Percentiles rank a stretch among this genome's conserved stretches.
phyloP scores from a whole-genome alignment of 1,140 invertebrate species.

The Linepithema humile region DNA sequence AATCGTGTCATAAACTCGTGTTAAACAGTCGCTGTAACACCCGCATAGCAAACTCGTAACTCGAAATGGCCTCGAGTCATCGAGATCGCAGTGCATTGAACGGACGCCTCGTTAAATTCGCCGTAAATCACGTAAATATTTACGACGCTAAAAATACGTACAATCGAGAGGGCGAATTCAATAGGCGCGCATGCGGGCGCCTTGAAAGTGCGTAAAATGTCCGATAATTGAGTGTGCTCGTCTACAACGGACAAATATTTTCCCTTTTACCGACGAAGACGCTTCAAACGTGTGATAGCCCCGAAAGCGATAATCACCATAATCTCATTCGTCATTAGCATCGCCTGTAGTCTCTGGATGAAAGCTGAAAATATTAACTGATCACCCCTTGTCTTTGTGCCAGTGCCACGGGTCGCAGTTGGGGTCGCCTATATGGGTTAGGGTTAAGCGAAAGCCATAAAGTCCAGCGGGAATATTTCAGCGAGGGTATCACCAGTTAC shows the following conservation, averaged over 20 bases:
- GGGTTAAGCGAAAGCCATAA: conserved; percentile 63
- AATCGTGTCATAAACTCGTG: conserved; percentile 32
- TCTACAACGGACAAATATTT: conserved; percentile 2
- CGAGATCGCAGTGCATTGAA: not conserved
- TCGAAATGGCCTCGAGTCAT: not conserved
- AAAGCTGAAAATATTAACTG: conserved; percentile 47
- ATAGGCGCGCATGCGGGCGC: conserved; percentile 45
- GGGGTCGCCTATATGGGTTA: conserved; percentile 20
- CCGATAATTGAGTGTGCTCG: conserved; percentile 17
- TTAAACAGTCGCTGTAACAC: conserved; percentile 25
- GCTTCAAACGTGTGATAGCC: not conserved
- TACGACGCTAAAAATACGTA: conserved; percentile 45
- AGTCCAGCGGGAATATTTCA: conserved; percentile 41
- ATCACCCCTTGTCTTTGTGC: conserved; percentile 24
- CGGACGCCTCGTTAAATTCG: conserved; percentile 41
- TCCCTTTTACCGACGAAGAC: not conserved
- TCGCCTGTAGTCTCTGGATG: not conserved
- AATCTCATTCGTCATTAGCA: conserved; percentile 52
- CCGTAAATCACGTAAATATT: conserved; percentile 54
- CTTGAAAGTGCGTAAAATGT: conserved; percentile 43
- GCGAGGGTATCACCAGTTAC: conserved; percentile 26
- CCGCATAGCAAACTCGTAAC: conserved; percentile 29
- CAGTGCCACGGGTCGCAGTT: conserved; percentile 22
- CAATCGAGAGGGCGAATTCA: not conserved
- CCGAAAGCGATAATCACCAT: conserved; percentile 33